A percentile compares a stretch with the other conserved stretches of the same genome.
Conservation (phyloP, 2,888 invertebrate species). For the Syritta pipiens region DNA sequence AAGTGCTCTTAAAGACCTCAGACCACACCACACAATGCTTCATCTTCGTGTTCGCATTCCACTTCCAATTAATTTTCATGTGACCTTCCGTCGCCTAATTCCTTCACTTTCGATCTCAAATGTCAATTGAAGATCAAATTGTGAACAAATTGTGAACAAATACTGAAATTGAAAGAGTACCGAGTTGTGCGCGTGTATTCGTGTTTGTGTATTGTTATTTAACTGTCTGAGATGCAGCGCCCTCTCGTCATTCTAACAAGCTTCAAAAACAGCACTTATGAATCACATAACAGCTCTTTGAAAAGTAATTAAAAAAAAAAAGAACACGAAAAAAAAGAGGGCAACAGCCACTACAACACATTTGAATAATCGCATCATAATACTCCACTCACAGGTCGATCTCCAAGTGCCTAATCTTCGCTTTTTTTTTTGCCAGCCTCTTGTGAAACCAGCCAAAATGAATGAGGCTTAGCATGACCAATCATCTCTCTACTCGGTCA, state of each 20-base stretch:
- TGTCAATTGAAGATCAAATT: slow-evolving; percentile 62
- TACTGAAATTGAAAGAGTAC: slow-evolving; percentile 12
- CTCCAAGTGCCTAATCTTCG: background rate
- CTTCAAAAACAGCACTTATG: slow-evolving; percentile 1
- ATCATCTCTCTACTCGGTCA: slow-evolving; percentile 34
- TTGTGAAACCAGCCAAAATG: slow-evolving; percentile 3
- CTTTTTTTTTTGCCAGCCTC: background rate
- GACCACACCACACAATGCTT: too few species aligned
- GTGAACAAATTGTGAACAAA: slow-evolving; percentile 26
- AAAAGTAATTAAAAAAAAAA: slow-evolving; percentile 25
- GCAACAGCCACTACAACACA: slow-evolving; percentile 17
- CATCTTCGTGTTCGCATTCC: slow-evolving; percentile 3
- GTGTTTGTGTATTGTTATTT: too few species aligned
- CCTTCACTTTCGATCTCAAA: slow-evolving; percentile 34
- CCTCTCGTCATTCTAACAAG: background rate
- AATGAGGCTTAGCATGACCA: slow-evolving; percentile 23
- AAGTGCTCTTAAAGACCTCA: too few species aligned
- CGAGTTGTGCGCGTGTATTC: too few species aligned
- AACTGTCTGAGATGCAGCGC: slow-evolving; percentile 2
- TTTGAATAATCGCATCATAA: slow-evolving; percentile 33
- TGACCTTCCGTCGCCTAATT: slow-evolving; percentile 45
- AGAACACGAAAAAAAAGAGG: slow-evolving; percentile 24
- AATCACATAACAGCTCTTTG: slow-evolving; percentile 11
- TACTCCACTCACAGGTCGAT: background rate
- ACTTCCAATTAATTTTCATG: slow-evolving; percentile 38